These are phyloP conservation scores for Atta texana DNA, from an alignment of 1,140 invertebrate species.

Conservation along the genomic window DNA sequence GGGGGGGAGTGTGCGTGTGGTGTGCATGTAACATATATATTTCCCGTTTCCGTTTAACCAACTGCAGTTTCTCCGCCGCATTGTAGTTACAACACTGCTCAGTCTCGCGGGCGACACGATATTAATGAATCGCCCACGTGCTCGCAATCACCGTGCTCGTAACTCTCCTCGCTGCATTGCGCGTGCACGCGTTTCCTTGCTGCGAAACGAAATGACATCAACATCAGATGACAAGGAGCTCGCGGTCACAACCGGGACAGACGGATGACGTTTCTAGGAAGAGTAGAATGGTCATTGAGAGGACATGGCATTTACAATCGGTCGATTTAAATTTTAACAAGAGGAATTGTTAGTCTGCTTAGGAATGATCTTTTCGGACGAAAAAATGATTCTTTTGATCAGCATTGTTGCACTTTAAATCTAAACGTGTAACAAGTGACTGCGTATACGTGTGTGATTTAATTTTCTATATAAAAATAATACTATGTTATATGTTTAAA, in stretches of 20 bases:
- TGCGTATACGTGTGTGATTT: too few species aligned
- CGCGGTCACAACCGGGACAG: neutral
- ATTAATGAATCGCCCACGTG: conserved; percentile 78
- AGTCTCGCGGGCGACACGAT: conserved; percentile 47
- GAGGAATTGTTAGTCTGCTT: neutral
- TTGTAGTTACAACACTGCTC: conserved; percentile 43
- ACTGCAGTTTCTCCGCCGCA: neutral
- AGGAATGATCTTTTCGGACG: neutral
- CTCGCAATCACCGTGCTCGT: conserved; percentile 64
- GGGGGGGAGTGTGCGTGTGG: too few species aligned
- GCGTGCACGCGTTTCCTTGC: conserved; percentile 9
- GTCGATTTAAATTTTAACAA: neutral
- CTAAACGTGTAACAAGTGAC: too few species aligned
- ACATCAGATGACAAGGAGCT: neutral
- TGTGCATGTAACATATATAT: neutral
- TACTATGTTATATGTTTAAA: too few species aligned
- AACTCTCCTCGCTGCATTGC: conserved; percentile 47
- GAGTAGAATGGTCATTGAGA: neutral
- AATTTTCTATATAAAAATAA: too few species aligned
- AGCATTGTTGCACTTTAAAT: too few species aligned
- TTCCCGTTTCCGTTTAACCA: neutral
- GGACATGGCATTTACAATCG: neutral
- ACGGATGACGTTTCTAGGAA: neutral
- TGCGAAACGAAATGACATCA: neutral
- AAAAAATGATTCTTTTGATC: neutral